phyloP scores from a whole-genome alignment of 2,797 vertebrate genomes.

The Microhierax caerulescens region DNA sequence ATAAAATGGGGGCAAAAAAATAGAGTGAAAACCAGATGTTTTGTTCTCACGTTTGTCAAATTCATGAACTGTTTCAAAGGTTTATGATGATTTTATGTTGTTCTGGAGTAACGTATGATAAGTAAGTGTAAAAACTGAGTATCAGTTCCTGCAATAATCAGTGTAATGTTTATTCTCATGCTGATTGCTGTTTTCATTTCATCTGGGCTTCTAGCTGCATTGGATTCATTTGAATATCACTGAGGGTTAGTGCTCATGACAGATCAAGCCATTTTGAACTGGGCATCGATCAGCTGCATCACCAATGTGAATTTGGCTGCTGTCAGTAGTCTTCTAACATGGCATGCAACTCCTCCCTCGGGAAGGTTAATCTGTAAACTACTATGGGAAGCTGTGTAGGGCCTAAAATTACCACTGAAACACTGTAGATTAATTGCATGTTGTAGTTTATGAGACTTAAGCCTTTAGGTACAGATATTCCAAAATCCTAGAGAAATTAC shows the following conservation, averaged over 20 bases:
- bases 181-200: neutral
- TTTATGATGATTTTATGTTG: neutral
- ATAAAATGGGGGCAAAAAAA: neutral
- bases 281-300: neutral
- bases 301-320: neutral
- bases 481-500: neutral
- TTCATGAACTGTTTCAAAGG: neutral
- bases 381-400: neutral
- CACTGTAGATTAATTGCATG: neutral
- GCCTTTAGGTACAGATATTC: neutral
- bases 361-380: neutral
- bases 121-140: neutral
- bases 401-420: neutral
- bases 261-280: neutral
- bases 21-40: rapidly evolving
- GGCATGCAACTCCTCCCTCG: neutral
- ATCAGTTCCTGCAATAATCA: neutral
- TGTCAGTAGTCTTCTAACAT: neutral
- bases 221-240: neutral
- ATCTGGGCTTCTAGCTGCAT: neutral
- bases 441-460: neutral
- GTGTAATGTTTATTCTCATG: neutral
- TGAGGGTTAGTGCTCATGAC: neutral
- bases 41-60: neutral
- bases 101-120: neutral